Evolutionary conservation across 2,888 invertebrate genomes (phyloP).

Genomic region (Ceraclea dissimilis): DNA sequence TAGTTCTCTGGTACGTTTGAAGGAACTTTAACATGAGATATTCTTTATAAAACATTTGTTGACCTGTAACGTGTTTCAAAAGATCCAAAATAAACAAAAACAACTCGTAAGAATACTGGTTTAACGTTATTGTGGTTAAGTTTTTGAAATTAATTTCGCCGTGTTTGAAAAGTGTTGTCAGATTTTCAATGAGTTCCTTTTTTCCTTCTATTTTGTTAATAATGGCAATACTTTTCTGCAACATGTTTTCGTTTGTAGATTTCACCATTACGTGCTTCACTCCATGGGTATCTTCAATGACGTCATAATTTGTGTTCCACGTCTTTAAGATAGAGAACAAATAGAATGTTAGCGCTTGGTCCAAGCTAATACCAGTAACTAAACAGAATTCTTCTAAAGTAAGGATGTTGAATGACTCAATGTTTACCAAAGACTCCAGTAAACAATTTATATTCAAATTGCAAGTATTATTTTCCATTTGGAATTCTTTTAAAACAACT

Average conservation of each 20-base stretch:
- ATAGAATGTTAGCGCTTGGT: constrained; percentile 21
- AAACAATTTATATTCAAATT: constrained; percentile 13
- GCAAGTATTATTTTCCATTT: constrained; percentile 16
- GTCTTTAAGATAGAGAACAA: constrained; percentile 22
- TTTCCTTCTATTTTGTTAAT: constrained; percentile 42
- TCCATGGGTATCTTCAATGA: constrained; percentile 14
- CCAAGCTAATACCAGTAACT: constrained; percentile 19
- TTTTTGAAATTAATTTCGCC: constrained; percentile 45
- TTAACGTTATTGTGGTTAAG: constrained; percentile 39
- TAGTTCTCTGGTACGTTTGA: constrained; percentile 40
- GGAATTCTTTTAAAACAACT: constrained; percentile 19
- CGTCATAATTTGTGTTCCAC: constrained; percentile 18
- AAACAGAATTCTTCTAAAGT: constrained; percentile 23
- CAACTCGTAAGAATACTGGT: constrained; percentile 46
- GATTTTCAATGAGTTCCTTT: constrained; percentile 38
- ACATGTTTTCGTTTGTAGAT: constrained; percentile 33
- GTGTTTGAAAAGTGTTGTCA: constrained; percentile 44
- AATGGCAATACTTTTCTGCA: constrained; percentile 35
- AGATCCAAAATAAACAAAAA: constrained; percentile 41
- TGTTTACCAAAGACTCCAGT: constrained; percentile 18
- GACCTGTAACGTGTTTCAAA: constrained; percentile 33
- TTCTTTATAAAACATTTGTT: constrained; percentile 37
- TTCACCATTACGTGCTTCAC: constrained; percentile 32
- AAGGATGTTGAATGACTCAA: constrained; percentile 18
- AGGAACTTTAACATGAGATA: constrained; percentile 42